Conservation (phyloP, 2,113 vertebrate species). For the Sitta europaea region DNA sequence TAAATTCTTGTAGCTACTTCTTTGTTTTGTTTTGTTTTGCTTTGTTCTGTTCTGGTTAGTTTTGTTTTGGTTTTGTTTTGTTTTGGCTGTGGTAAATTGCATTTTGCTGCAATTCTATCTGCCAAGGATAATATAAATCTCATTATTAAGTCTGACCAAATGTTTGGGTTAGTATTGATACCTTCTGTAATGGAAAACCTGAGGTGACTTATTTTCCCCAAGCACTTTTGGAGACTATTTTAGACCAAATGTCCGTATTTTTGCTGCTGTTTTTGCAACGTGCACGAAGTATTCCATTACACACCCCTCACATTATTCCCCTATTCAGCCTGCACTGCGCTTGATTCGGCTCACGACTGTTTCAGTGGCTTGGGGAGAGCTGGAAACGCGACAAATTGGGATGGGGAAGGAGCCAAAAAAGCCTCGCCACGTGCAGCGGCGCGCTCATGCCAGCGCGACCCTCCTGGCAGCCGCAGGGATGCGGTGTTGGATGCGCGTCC, state of each 20-base stretch:
- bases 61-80: background rate
- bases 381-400: rapidly evolving
- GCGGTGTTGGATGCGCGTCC: background rate
- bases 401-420: background rate
- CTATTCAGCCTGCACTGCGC: rapidly evolving
- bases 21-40: background rate
- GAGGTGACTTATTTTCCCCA: background rate
- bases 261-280: background rate
- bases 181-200: background rate
- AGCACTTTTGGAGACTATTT: background rate
- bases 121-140: background rate
- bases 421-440: background rate
- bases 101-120: background rate
- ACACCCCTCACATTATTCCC: background rate
- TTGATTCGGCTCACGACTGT: background rate
- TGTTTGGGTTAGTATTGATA: background rate
- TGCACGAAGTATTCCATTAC: background rate
- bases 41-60: background rate
- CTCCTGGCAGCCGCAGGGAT: background rate
- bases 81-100: background rate
- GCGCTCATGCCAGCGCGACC: rapidly evolving
- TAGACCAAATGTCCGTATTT: background rate
- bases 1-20: background rate
- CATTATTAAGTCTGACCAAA: background rate
- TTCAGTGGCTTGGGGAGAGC: background rate